Base-by-base conservation (phyloP, 2,113 vertebrate species). In the Mormoops blainvillei region DNA sequence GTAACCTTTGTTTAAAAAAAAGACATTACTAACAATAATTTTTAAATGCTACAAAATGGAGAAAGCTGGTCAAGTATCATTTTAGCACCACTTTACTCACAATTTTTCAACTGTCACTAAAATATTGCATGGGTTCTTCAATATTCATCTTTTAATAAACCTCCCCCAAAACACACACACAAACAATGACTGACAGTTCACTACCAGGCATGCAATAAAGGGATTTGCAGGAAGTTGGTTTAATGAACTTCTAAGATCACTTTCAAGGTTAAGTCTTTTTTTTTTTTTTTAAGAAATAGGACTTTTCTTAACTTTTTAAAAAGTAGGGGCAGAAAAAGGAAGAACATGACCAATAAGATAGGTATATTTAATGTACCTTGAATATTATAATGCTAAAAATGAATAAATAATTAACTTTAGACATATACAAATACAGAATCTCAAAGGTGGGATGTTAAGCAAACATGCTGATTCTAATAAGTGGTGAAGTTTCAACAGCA, bases 91-190 rank as follows among this genome's bases (percentile, higher is more conserved):
- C 92, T 61, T 89, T 73, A 92, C 70, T 96, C 22, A 33, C 3
- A 87, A 87, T 74, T 94, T 86, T 86, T 63, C 61, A 95, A 95
- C 5, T 87, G 26, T 33, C n/a, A 94, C 88, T 96, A 82, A 77
- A 96, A 94, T 48, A 74, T 41, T 78, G 15, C 58, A 78, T 87
- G 84, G 50, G 28, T 94, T 94, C 12, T 61, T 94, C 26, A 88
- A 82, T 67, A 85, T 41, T 76, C 36, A 63, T 71, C 71, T 48
- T 61, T 81, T 94, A 93, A 94, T 33, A 89, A 50, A 3, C n/a
- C 31, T n/a, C 48, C 10, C 11, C 78, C 26, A 81, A 41, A 56
- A n/a, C 0, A 73, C 19, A 67, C 5, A 85, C 10, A 92, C 3
- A 50, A 13, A 87, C 11, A 85, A 36, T 20, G 31, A 67, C 13